Base-by-base conservation (phyloP, 2,888 invertebrate species). In the Venusia cambrica region DNA sequence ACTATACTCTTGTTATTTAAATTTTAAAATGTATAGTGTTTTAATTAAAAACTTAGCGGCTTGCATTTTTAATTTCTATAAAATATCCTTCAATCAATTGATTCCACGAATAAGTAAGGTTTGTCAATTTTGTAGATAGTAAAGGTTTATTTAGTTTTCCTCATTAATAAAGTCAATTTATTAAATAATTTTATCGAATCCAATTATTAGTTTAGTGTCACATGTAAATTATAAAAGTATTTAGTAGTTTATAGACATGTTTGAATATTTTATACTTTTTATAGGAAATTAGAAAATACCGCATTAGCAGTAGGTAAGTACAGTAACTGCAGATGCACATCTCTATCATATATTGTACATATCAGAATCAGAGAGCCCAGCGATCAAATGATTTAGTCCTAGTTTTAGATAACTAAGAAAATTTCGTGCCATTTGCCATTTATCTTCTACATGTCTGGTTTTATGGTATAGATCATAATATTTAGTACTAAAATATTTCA, bases 1-100 rank as follows among this genome's bases (percentile, higher is more conserved):
- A 71, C 69, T 77, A 71, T 47, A 46, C 64, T 74, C 71, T 74
- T 73, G 69, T 71, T 72, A 45, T 47, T 38, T 36, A 41, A 31
- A 36, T 32, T 32, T 16, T 40, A 32, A 40, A 35, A 5, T 26
- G 15, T 19, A 12, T 20, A 22, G 28, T 35, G 10, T 29, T 38
- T 19, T 36, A 43, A 32, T 35, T 21, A 26, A 21, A 29, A 35
- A 10, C 21, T 43, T 35, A 38, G 17, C 38, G 11, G 41, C 36
- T 36, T 36, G 36, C 28, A 24, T 18, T 32, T 24, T 30, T 38
- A 19, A 33, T 42, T 38, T 30, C 34, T 35, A 20, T 7, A 10
- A 5, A 26, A 32, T 17, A 16, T 27, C 5, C 16, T 21, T 8
- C 16, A 35, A 18, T 8, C 12, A 30, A 18, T 33, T 5, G 15